Evolutionary conservation across 2,113 vertebrate genomes (phyloP), one percentile per base, ranked within the genome.

Genomic region (Nettapus auritus): DNA sequence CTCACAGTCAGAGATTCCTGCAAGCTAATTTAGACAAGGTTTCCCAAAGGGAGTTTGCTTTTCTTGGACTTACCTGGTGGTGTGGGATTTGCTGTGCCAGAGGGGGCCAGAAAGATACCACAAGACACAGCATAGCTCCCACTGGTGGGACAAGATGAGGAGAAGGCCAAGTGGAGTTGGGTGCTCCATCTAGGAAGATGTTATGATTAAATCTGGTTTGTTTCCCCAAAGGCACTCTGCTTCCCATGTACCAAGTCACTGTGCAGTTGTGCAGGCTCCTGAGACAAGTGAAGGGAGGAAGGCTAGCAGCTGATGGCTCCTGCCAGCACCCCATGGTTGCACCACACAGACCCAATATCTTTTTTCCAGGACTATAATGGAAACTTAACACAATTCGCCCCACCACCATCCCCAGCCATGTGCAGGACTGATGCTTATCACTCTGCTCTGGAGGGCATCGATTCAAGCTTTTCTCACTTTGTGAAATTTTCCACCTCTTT

Each of bases 401-500:
- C 46, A 48, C 46, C 46, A 48, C 20, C 46, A 48, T 50, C 23
- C 55, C 4, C 4, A 0, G 2, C 23, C 4, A 0, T 33, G 57
- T 25, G 25, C 28, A 73, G 36, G 18, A 11, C 67, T 55, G 5
- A 42, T 1, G 1, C 13, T 50, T 59, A 8, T 55, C 2, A 0
- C 1, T 2, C 28, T 1, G 0, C 73, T 88, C 6, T 1, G 53
- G 38, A 84, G 76, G 26, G 29, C 1, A 46, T 6, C 63, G 38
- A 66, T 57, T 66, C 8, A 66, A 42, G 44, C 26, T 88, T 89
- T 90, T 86, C 38, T 78, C 21, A 6, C 34, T 89, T 75, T 38
- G 36, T 82, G 67, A 79, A 82, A 82, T 89, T 93, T 96, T 94
- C 86, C 74, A 76, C 21, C 57, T 94, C 59, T 17, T 85, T 87